Conservation (phyloP, 2,113 vertebrate species). For the Phainopepla nitens region DNA sequence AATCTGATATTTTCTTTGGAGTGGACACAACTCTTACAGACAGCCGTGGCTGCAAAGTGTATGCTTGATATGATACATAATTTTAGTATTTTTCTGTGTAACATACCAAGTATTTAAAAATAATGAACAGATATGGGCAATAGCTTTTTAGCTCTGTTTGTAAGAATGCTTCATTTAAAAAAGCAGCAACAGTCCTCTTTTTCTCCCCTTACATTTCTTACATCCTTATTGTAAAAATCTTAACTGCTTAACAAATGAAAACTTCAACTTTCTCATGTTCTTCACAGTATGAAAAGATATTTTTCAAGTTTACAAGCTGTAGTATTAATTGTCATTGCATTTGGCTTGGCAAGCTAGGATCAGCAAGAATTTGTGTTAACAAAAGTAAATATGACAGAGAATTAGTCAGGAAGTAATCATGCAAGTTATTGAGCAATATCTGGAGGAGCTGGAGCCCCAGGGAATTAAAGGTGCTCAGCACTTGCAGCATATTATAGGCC, state of each 20-base stretch:
- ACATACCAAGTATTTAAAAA: background rate
- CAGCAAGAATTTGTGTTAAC: background rate
- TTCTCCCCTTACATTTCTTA: background rate
- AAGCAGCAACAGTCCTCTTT: background rate
- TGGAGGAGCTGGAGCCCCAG: background rate
- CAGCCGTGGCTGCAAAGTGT: background rate
- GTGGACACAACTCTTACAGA: background rate
- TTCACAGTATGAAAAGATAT: background rate
- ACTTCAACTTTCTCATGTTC: background rate
- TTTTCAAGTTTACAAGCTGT: background rate
- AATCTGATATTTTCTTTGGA: constrained; percentile 35
- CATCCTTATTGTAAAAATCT: background rate
- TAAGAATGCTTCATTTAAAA: background rate
- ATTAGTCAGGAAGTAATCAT: background rate
- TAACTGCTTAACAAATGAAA: background rate
- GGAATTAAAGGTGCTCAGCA: background rate
- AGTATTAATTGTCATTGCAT: background rate
- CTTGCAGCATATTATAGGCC: background rate
- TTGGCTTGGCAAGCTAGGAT: background rate
- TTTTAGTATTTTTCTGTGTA: background rate
- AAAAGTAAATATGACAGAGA: background rate
- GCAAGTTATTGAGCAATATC: background rate
- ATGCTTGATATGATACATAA: background rate
- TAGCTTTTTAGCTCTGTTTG: background rate
- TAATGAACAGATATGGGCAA: background rate